phyloP scores from a whole-genome alignment of 1,140 invertebrate species.

The Ganaspis sp. region DNA sequence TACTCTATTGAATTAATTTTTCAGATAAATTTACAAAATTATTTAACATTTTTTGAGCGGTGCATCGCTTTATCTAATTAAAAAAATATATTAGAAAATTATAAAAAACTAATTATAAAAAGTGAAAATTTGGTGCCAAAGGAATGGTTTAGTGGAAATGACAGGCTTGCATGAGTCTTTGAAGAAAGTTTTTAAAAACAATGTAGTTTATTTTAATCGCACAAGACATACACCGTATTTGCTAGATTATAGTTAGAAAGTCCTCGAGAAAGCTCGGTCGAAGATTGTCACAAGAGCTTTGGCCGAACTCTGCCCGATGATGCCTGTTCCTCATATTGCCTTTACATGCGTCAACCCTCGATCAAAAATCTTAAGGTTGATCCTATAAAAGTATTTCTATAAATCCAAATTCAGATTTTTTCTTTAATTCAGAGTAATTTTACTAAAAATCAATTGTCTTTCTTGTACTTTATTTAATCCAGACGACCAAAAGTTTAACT shows the following conservation, averaged over 20 bases:
- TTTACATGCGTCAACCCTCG: slow-evolving; percentile 73
- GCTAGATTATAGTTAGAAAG: slow-evolving; percentile 74
- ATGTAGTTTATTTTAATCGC: slow-evolving; percentile 77
- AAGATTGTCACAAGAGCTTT: slow-evolving; percentile 59
- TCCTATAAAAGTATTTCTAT: slow-evolving; percentile 53
- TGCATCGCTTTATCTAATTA: too few species aligned
- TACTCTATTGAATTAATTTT: too few species aligned
- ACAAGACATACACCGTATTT: slow-evolving; percentile 77
- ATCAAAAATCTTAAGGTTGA: slow-evolving; percentile 64
- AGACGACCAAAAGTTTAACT: too few species aligned
- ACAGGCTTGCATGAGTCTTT: not conserved
- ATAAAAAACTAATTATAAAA: too few species aligned
- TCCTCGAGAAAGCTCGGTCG: slow-evolving; percentile 62
- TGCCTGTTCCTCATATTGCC: slow-evolving; percentile 71
- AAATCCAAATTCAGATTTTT: slow-evolving; percentile 70
- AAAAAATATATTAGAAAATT: too few species aligned
- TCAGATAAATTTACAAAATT: too few species aligned
- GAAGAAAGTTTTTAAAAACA: slow-evolving; percentile 73
- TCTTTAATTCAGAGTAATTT: slow-evolving; percentile 74
- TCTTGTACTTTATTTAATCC: slow-evolving; percentile 47
- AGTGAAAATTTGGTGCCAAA: not conserved
- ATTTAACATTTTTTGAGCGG: too few species aligned
- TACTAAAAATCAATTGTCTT: slow-evolving; percentile 65
- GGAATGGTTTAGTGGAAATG: not conserved
- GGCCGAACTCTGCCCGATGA: slow-evolving; percentile 62